Base-by-base conservation (phyloP, 35 echinoderm and acorn worm species). In the Patiria miniata region DNA sequence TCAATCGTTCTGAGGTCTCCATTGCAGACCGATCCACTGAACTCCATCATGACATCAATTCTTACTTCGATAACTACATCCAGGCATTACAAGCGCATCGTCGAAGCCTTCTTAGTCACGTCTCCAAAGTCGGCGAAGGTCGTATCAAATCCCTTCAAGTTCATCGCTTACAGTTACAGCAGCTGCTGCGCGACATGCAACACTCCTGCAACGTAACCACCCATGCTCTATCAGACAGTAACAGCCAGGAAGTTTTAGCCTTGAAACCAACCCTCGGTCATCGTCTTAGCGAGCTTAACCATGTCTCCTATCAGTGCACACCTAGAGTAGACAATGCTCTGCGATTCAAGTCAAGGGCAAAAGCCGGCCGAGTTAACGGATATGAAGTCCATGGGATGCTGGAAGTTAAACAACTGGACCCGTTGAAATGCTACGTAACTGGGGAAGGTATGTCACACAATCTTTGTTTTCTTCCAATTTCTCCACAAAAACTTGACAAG, bases 161-260 rank as follows among this genome's bases (percentile, higher is more conserved):
- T 1, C 92, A 98, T 39, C 77, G 88, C 37, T 32, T 98, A 0
- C 92, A 98, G 39, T 81, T 89, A 1, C 85, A 94, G 58, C 96
- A 98, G 86, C 82, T 91, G 14, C 86, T 98, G 6, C 55, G 40
- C 18, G 96, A 98, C 47, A 83, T 98, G 51, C 88, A 98, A 30
- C 92, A 98, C 53, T 89, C 83, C 8, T 91, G 92, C 76, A 76
- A 86, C 15, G 17, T 94, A 12, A 77, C 92, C 3, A 83, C 89
- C 19, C 33, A 78, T 23, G 89, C 89, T 8, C 39, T 98, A 19
- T 77, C 82, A 44, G 92, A 94, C 37, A 90, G 92, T 79, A 91
- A 87, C 80, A 89, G 83, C 56, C 81, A 84, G 8, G 96, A 98
- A 81, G 47, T 98, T 17, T 51, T 98, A 30, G 88, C 96, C 29